phyloP scores from a whole-genome alignment of 1,140 invertebrate genomes.

The Protaetia brevitarsis region DNA sequence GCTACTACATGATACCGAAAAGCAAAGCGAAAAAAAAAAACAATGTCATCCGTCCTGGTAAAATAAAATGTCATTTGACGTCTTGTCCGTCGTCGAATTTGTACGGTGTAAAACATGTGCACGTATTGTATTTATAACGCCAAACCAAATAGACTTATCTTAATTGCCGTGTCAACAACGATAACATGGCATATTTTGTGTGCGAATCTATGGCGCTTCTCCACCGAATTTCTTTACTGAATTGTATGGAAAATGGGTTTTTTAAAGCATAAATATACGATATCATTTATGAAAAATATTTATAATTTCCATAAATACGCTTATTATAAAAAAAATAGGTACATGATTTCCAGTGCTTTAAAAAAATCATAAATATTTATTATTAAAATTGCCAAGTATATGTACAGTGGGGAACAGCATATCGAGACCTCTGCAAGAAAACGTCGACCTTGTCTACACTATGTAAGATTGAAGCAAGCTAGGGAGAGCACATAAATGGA shows the following conservation, averaged over 20 bases:
- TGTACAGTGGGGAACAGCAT: too few relatives aligned
- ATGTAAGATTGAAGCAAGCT: too few relatives aligned
- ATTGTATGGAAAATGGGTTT: neutral
- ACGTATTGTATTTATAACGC: neutral
- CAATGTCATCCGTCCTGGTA: too few relatives aligned
- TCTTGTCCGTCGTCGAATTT: neutral
- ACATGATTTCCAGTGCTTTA: too few relatives aligned
- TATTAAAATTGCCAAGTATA: too few relatives aligned
- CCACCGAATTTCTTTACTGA: neutral
- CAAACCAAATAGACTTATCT: slow-evolving; percentile 4
- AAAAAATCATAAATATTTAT: too few relatives aligned
- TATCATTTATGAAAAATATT: neutral
- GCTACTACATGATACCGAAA: too few relatives aligned
- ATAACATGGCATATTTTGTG: neutral
- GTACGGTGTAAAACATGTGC: neutral
- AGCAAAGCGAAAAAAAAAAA: too few relatives aligned
- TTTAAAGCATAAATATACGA: neutral
- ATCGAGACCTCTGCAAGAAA: too few relatives aligned
- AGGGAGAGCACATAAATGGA: too few relatives aligned
- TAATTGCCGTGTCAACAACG: neutral
- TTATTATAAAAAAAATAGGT: neutral
- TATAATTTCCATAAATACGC: neutral
- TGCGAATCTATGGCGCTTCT: too few relatives aligned
- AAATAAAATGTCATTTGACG: slow-evolving; percentile 4
- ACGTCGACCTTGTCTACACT: too few relatives aligned